Evolutionary conservation across 2,888 invertebrate genomes (phyloP).

Genomic region (Anoncus sp.): DNA sequence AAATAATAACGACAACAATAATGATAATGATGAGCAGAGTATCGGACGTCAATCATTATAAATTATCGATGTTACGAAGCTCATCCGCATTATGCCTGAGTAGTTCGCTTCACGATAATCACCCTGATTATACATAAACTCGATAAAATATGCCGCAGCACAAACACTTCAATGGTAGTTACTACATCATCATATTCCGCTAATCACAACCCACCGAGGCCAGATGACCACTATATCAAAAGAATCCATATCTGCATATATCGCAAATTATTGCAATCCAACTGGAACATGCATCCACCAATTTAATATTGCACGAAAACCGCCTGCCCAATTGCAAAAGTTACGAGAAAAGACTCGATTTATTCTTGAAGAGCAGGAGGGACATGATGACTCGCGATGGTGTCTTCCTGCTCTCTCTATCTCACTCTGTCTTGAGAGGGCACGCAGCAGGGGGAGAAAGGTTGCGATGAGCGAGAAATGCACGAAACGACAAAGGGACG

Average conservation of each 20-base stretch:
- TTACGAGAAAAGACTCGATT: constrained; percentile 17
- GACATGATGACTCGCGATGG: constrained; percentile 14
- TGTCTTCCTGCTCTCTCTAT: constrained; percentile 11
- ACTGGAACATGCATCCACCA: background rate
- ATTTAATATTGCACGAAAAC: constrained; percentile 1
- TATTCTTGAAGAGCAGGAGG: background rate
- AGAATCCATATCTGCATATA: background rate
- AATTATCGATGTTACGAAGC: no score
- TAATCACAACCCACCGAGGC: background rate
- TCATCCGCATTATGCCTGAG: no score
- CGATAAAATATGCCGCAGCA: no score
- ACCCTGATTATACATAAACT: background rate
- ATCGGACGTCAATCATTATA: no score
- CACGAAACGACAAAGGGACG: constrained; percentile 1
- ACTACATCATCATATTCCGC: background rate
- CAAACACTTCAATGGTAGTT: background rate
- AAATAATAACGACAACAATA: no score
- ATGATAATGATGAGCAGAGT: no score
- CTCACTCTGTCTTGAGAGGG: background rate
- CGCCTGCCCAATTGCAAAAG: background rate
- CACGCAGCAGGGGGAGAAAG: background rate
- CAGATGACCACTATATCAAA: background rate
- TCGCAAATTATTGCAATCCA: background rate
- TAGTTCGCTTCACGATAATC: background rate
- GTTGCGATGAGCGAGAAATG: background rate